Percentiles rank a stretch among this genome's conserved stretches.
Conservation (phyloP, 2,797 vertebrate genomes). For the Dromococcyx pavoninus region DNA sequence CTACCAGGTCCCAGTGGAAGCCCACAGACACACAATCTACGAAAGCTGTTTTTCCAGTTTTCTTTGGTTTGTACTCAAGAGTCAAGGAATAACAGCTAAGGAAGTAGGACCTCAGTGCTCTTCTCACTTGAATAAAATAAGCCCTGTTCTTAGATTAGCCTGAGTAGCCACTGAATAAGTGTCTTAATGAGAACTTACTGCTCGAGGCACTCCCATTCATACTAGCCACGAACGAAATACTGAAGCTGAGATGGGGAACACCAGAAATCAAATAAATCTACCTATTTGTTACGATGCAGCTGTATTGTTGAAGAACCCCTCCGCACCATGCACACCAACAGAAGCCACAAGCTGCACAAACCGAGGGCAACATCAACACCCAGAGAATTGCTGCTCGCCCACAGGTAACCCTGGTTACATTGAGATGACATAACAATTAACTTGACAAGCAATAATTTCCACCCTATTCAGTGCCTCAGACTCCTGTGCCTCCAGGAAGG, state of each 20-base stretch:
- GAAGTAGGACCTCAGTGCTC: background rate
- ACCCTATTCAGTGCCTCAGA: rapidly evolving
- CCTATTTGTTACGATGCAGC: background rate
- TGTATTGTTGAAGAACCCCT: background rate
- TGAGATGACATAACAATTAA: rapidly evolving
- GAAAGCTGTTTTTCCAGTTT: background rate
- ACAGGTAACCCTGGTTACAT: background rate
- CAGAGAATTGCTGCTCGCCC: background rate
- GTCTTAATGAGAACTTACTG: background rate
- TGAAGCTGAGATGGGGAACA: background rate
- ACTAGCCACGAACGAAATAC: background rate
- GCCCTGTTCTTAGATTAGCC: background rate
- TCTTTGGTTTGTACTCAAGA: background rate
- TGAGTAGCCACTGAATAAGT: background rate
- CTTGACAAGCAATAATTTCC: rapidly evolving
- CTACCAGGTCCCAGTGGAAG: background rate
- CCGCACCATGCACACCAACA: rapidly evolving
- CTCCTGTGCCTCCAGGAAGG: background rate
- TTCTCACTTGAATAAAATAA: background rate
- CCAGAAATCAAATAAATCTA: background rate
- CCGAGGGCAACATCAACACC: background rate
- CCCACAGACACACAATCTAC: rapidly evolving
- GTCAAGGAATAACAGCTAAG: background rate
- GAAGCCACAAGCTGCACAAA: rapidly evolving
- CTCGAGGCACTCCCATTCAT: rapidly evolving